These are phyloP conservation scores for Podarcis lilfordi DNA, from an alignment of 2,797 vertebrate species.

Conservation along the genomic window DNA sequence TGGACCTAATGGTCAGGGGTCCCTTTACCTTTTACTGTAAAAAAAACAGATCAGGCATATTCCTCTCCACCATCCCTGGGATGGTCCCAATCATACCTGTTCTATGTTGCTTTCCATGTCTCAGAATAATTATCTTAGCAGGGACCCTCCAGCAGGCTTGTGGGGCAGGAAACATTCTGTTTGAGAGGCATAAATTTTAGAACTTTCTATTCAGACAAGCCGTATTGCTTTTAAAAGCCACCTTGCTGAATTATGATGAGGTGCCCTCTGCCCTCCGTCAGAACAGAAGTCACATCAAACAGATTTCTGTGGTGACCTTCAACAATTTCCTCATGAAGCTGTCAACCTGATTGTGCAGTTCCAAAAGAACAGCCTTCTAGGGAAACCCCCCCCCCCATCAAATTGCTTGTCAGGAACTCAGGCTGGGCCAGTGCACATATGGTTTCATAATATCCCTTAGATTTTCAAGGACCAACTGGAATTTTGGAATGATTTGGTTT, in stretches of 20 bases:
- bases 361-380: neutral
- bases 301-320: conserved; percentile 20
- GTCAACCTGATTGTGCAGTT: neutral
- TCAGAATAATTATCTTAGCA: neutral
- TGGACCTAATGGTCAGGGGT: no score
- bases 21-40: no score
- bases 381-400: neutral
- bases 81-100: no score
- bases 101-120: no score
- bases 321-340: conserved; percentile 37
- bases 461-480: conserved; percentile 73
- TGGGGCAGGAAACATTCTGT: no score
- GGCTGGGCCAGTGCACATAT: conserved; percentile 63
- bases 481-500: conserved; percentile 79
- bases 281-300: conserved; percentile 1
- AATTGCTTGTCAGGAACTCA: neutral
- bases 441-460: conserved; percentile 74
- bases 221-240: neutral
- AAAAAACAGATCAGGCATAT: no score
- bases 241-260: neutral
- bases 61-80: neutral
- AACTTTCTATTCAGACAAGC: neutral
- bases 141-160: neutral
- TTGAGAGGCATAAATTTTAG: neutral
- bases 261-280: conserved; percentile 4